Evolutionary conservation across 2,113 vertebrate genomes (phyloP), one percentile per base, ranked within the genome.

Genomic region (Macquaria ambigua): DNA sequence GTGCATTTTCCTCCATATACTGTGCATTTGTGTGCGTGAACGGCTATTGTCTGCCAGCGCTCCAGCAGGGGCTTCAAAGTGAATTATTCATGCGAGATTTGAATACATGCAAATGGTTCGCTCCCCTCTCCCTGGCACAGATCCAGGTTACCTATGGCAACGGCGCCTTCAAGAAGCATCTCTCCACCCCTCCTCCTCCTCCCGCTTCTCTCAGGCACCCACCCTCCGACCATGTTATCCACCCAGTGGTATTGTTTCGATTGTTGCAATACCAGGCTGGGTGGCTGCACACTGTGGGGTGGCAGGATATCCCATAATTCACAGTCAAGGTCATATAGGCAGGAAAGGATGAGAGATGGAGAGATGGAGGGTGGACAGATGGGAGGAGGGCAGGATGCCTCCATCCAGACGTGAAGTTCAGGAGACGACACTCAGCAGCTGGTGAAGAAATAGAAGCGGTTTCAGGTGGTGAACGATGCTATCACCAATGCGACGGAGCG

Each of bases 81-180:
- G 93, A 96, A 96, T 96, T 94, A 96, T 95, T 95, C 94, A 95
- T 95, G 93, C 87, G 1, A 93, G 90, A 96, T 96, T 96, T 96
- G 94, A 96, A 96, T 96, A 96, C 94, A 96, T 95, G 95, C 95
- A 96, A 96, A 96, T 95, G 71, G 84, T 63, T 85, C 67, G 31
- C 91, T 91, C 87, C 85, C 84, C 85, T 87, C 88, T 81, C 79
- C 77, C 77, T 94, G 95, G 95, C 94, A 94, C 85, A 64, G 75
- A 92, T 93, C 93, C 93, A 95, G 94, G 94, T 96, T 89, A 95
- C 95, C 95, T 94, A 96, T 96, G 93, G 95, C 95, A 96, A 96
- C 95, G 64, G 90, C 86, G 83, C 94, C 92, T 96, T 93, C 85
- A 88, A 83, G 92, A 91, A 90, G 81, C 92, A 87, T 91, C 87